Conservation (phyloP, 2,113 vertebrate genomes). For the Sturnus vulgaris region DNA sequence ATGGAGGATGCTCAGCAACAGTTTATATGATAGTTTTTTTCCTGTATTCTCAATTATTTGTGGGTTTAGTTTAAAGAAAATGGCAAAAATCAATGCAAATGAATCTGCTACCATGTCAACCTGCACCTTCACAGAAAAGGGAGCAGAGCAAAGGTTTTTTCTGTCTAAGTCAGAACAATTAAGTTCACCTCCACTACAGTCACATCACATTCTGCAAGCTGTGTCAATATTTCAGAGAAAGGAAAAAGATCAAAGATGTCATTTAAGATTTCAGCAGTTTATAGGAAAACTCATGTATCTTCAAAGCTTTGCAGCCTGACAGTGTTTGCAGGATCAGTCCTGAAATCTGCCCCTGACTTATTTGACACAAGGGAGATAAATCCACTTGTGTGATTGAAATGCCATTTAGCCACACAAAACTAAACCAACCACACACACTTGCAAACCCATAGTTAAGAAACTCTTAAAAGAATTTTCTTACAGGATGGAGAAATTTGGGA, state of each 20-base stretch:
- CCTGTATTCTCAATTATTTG: neutral
- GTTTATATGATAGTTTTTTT: neutral
- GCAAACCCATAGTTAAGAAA: neutral
- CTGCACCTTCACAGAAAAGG: neutral
- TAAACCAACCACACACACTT: neutral
- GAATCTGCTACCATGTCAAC: neutral
- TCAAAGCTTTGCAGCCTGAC: neutral
- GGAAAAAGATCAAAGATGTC: neutral
- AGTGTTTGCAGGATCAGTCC: neutral
- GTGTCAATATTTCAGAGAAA: neutral
- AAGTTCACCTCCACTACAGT: neutral
- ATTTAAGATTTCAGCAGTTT: neutral
- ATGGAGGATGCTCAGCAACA: neutral
- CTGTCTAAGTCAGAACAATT: neutral
- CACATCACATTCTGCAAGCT: neutral
- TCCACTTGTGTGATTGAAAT: neutral
- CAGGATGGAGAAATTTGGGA: neutral
- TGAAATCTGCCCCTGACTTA: neutral
- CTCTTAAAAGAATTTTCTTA: neutral
- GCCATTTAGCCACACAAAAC: neutral
- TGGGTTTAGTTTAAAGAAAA: slow-evolving; percentile 24
- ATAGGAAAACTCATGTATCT: neutral
- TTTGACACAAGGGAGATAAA: neutral
- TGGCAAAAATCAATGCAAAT: neutral
- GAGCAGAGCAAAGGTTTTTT: neutral